phyloP scores from a whole-genome alignment of 2,113 vertebrate genomes.

The Okapia johnstoni region DNA sequence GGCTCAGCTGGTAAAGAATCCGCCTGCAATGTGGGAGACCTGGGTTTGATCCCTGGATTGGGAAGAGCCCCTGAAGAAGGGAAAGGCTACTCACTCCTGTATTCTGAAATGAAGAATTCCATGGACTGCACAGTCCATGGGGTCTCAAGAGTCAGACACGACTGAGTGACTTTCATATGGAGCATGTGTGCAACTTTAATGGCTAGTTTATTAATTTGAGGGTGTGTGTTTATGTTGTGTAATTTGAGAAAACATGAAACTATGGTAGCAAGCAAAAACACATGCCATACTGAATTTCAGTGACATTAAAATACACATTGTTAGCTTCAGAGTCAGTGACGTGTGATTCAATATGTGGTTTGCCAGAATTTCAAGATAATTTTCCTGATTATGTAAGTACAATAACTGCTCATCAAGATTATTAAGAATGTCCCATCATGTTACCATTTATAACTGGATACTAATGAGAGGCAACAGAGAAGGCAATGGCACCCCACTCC shows the following conservation, averaged over 20 bases:
- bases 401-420: neutral
- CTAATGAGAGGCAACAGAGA: neutral
- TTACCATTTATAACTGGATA: neutral
- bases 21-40: neutral
- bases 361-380: constrained; percentile 23
- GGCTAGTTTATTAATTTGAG: neutral
- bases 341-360: neutral
- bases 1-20: neutral
- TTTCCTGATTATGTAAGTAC: neutral
- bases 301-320: neutral
- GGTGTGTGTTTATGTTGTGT: neutral
- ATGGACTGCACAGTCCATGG: neutral
- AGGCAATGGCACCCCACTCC: too few species aligned
- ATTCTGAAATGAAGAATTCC: neutral
- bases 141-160: neutral
- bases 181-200: neutral
- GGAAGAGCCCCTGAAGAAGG: neutral
- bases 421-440: neutral
- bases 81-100: neutral
- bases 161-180: neutral
- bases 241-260: neutral
- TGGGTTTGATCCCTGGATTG: neutral
- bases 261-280: neutral
- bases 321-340: neutral
- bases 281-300: neutral